These are phyloP conservation scores for Caenorhabditis afra DNA, from an alignment of 2,888 invertebrate genomes.

Conservation along the genomic window DNA sequence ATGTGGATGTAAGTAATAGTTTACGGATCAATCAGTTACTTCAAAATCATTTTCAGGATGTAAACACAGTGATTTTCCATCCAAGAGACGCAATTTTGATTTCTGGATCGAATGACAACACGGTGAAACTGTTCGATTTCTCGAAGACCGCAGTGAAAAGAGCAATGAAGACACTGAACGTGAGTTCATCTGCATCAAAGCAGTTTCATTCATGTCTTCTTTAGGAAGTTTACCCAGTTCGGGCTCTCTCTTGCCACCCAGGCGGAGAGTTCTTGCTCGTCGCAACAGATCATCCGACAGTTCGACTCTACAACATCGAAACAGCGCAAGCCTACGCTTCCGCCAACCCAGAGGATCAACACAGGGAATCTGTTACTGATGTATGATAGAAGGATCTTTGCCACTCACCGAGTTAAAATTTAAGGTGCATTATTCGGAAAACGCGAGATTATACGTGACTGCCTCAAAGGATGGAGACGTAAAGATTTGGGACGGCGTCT, in stretches of 20 bases:
- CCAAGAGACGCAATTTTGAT: conserved; percentile 94
- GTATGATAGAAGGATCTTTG: conserved; percentile 66
- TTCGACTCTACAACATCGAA: conserved; percentile 93
- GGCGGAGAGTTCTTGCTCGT: conserved; percentile 94
- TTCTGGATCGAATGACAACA: conserved; percentile 94
- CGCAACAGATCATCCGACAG: conserved; percentile 90
- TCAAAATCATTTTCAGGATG: conserved; percentile 84
- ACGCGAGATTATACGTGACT: conserved; percentile 88
- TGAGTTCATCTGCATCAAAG: conserved; percentile 24
- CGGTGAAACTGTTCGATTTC: conserved; percentile 96
- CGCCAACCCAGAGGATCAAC: conserved; percentile 86
- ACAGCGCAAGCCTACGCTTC: conserved; percentile 97
- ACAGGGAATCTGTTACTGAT: conserved; percentile 82
- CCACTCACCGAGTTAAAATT: conserved; percentile 15
- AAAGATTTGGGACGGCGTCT: conserved; percentile 97
- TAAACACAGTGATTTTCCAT: conserved; percentile 96
- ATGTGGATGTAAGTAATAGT: conserved; percentile 85
- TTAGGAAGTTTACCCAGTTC: conserved; percentile 92
- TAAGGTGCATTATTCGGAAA: conserved; percentile 85
- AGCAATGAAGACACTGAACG: conserved; percentile 90
- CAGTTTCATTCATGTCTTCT: background rate
- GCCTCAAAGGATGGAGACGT: conserved; percentile 94
- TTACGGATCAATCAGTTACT: background rate
- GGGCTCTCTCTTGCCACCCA: conserved; percentile 94
- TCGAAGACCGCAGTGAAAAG: conserved; percentile 98